Evolutionary conservation across 92 coral and sea anemone genomes (phyloP), one percentile per base, ranked within the genome.

Genomic region (Ricordea florida): DNA sequence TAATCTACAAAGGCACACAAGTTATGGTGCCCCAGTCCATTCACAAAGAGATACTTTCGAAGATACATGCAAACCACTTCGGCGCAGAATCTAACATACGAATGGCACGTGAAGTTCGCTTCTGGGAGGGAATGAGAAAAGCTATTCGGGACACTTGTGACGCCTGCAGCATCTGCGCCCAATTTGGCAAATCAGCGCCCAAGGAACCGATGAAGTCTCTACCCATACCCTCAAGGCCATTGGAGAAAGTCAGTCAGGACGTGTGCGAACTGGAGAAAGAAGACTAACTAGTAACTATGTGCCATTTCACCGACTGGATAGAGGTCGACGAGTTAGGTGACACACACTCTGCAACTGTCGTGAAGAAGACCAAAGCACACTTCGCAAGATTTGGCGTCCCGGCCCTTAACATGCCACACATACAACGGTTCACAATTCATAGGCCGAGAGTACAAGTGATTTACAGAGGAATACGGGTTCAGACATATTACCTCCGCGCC

Each of bases 401-500:
- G n/a, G 28, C 86, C 91, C 33, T 36, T 1, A 7, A 46, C 73
- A 11, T 72, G 73, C 65, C 86, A 79, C 77, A 65, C 79, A 0
- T 83, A 79, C 62, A 87, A 81, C 36, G 81, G 88, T 0, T 57
- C 92, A 14, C 88, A 75, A 36, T 81, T 60, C 62, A 40, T 46
- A 16, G 55, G 77, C 16, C 17, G 57, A 57, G 57, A 57, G 21
- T 74, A 66, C 76, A 53, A 42, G 7, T 36, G 34, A 9, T 60
- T 86, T 44, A 34, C 80, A 4, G 42, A 28, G 1, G 29, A 47
- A 13, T 79, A 84, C 23, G 70, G 82, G 1, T 84, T 84, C 76
- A 58, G 58, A 11, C 90, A 89, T 41, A 59, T 78, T 6, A 79
- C 81, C 2, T 79, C 90, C 0, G 61, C 82, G 3, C 90, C 82